These are phyloP conservation scores for Dinothrombium tinctorium DNA, from an alignment of 1,140 invertebrate genomes.

Conservation along the genomic window DNA sequence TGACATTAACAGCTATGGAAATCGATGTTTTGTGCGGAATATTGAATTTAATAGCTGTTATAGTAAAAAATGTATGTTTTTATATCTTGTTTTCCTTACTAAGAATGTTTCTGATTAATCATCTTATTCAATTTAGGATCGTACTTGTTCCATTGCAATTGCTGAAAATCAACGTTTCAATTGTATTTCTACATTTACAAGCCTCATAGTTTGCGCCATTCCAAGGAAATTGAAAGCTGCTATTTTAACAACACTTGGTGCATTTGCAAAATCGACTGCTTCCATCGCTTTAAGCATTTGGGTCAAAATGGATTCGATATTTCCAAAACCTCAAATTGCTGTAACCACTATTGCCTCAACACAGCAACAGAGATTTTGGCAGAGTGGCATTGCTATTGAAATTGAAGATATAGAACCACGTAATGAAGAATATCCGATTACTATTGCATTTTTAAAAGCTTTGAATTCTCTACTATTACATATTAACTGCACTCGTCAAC, in stretches of 20 bases:
- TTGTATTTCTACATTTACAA: conserved; percentile 47
- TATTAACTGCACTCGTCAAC: neutral
- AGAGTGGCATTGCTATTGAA: conserved; percentile 24
- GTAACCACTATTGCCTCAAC: neutral
- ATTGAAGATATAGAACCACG: conserved; percentile 57
- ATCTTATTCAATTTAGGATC: conserved; percentile 8
- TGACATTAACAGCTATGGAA: conserved; percentile 19
- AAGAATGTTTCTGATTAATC: conserved; percentile 5
- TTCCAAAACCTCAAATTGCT: conserved; percentile 2
- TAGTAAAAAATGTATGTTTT: conserved; percentile 9
- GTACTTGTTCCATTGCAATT: conserved; percentile 32
- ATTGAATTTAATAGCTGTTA: conserved; percentile 7
- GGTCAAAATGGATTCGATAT: conserved; percentile 19
- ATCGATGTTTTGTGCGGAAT: conserved; percentile 7
- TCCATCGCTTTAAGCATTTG: conserved; percentile 47
- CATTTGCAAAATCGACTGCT: conserved; percentile 43
- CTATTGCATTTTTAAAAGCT: conserved; percentile 48
- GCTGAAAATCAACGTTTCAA: conserved; percentile 68
- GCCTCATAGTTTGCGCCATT: conserved; percentile 58
- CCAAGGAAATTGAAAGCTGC: conserved; percentile 61
- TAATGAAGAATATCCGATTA: conserved; percentile 61
- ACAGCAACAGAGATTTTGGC: conserved; percentile 6
- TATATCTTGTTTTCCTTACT: neutral
- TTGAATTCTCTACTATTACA: conserved; percentile 39
- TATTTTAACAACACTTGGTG: conserved; percentile 44